Conservation (phyloP, 2,888 invertebrate species). For the Anthrax anthrax region DNA sequence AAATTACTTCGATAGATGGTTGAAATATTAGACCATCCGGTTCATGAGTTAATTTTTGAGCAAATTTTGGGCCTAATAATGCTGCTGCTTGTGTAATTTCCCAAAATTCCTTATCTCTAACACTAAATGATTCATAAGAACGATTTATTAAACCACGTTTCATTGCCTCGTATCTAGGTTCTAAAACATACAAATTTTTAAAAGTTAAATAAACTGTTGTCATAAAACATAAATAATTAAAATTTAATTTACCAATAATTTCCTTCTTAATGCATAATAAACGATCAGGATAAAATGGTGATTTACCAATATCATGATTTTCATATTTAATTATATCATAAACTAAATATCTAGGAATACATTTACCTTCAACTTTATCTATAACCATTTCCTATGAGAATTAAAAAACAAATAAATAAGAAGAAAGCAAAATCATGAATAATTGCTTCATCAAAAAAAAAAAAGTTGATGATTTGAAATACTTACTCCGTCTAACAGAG, state of each 20-base stretch:
- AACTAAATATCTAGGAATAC: constrained; percentile 78
- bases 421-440: too few relatives aligned
- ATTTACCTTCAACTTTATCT: constrained; percentile 60
- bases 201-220: constrained; percentile 5
- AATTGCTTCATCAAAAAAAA: too few relatives aligned
- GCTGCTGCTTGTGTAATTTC: constrained; percentile 55
- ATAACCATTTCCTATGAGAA: constrained; percentile 91
- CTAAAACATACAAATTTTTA: constrained; percentile 19
- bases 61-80: constrained; percentile 72
- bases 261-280: constrained; percentile 60
- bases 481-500: constrained; percentile 83
- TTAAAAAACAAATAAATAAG: neutral
- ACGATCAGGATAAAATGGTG: constrained; percentile 61
- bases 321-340: constrained; percentile 88
- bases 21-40: constrained; percentile 98
- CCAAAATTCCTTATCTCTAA: constrained; percentile 86
- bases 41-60: constrained; percentile 73
- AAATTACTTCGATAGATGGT: constrained; percentile 66
- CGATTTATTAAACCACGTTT: constrained; percentile 58
- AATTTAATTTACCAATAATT: constrained; percentile 41
- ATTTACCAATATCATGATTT: constrained; percentile 58
- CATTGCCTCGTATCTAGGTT: constrained; percentile 56
- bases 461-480: too few relatives aligned
- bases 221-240: too few relatives aligned
- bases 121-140: constrained; percentile 73